Percentiles rank a stretch among this genome's conserved stretches.
These are phyloP conservation scores for Galeopsomyia nigrocyanea DNA, from an alignment of 2,888 invertebrate species.

Conservation along the genomic window DNA sequence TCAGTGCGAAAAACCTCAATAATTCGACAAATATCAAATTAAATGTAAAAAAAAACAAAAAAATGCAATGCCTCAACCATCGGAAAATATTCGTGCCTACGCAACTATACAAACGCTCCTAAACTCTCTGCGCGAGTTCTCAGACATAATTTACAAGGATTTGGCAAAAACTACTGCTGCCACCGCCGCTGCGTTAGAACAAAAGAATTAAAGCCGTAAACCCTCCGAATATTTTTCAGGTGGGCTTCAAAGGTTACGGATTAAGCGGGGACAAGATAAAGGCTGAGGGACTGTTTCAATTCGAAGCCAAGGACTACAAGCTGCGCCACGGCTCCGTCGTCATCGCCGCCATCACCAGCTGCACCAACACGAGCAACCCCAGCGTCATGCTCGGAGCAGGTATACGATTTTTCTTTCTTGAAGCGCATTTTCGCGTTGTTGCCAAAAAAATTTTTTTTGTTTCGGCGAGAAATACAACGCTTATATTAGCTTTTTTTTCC, in stretches of 20 bases:
- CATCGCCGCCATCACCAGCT: constrained; percentile 97
- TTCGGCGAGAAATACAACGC: neutral
- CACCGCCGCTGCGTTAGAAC: no score
- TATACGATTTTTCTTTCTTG: constrained; percentile 55
- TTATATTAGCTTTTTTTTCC: no score
- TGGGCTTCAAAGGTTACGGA: constrained; percentile 94
- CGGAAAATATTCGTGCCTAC: no score
- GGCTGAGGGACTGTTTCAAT: constrained; percentile 81
- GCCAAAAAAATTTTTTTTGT: neutral
- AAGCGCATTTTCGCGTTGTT: neutral
- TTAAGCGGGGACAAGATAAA: constrained; percentile 77
- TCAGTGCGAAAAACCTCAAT: no score
- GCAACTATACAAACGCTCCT: no score
- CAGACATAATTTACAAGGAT: no score
- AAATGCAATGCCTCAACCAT: no score
- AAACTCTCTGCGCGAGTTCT: no score
- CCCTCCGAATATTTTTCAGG: constrained; percentile 70
- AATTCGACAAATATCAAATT: no score
- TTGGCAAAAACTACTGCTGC: no score
- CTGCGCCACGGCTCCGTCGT: constrained; percentile 93
- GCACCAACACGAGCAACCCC: constrained; percentile 98
- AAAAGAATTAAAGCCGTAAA: no score
- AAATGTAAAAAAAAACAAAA: no score
- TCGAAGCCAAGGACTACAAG: constrained; percentile 83
- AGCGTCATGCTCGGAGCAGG: constrained; percentile 98